Evolutionary conservation across 1,140 invertebrate species (phyloP).

Genomic region (Listronotus oregonensis): DNA sequence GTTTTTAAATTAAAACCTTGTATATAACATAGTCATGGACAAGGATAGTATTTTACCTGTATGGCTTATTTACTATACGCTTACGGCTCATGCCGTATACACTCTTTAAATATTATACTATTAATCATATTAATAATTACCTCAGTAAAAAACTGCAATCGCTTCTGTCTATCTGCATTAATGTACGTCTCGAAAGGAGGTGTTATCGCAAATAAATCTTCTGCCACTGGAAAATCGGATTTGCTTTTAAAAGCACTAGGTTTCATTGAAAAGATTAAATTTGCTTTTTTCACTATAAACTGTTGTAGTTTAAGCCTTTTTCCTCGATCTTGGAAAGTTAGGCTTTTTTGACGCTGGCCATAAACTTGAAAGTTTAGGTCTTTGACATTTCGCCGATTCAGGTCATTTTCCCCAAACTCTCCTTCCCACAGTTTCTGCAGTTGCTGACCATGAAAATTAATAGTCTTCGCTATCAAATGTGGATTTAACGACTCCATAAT

Average conservation of each 20-base stretch:
- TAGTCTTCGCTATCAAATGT: slow-evolving; percentile 70
- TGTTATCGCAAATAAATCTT: slow-evolving; percentile 80
- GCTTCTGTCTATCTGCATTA: slow-evolving; percentile 71
- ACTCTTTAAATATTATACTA: too few species aligned
- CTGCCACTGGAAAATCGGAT: slow-evolving; percentile 52
- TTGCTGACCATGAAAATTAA: slow-evolving; percentile 84
- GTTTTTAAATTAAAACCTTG: too few species aligned
- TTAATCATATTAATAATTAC: slow-evolving; percentile 61
- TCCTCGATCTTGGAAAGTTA: slow-evolving; percentile 79
- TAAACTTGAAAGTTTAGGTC: slow-evolving; percentile 75
- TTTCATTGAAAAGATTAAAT: slow-evolving; percentile 65
- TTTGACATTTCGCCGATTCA: slow-evolving; percentile 69
- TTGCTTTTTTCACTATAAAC: slow-evolving; percentile 80
- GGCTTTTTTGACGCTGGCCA: slow-evolving; percentile 74
- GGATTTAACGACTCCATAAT: slow-evolving; percentile 56
- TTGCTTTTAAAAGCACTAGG: slow-evolving; percentile 39
- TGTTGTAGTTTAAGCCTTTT: slow-evolving; percentile 83
- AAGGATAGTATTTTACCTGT: too few species aligned
- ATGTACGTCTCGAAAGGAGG: slow-evolving; percentile 85
- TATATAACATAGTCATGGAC: too few species aligned
- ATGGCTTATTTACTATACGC: too few species aligned
- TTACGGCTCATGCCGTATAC: too few species aligned
- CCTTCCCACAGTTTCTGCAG: slow-evolving; percentile 84
- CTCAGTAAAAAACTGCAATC: slow-evolving; percentile 78
- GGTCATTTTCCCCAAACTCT: slow-evolving; percentile 75